Percentiles rank a stretch among this genome's conserved stretches.
Evolutionary conservation across 2,113 vertebrate species (phyloP).

Genomic region (Aegithalos caudatus): DNA sequence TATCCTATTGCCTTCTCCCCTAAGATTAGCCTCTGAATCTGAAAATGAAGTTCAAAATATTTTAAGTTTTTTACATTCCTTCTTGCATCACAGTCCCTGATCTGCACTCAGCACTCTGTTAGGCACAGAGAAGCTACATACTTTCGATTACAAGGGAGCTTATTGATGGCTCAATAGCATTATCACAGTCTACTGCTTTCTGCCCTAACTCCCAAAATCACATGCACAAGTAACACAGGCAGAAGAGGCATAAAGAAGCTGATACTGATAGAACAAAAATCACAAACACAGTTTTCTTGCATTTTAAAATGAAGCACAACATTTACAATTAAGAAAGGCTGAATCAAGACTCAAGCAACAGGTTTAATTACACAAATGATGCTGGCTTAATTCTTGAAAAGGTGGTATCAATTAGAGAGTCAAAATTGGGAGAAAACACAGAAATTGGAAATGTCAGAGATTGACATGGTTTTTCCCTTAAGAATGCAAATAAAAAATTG

Average conservation of each 20-base stretch:
- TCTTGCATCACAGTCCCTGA: accelerated
- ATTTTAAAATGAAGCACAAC: neutral
- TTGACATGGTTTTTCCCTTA: neutral
- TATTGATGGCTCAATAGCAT: neutral
- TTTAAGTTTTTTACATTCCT: neutral
- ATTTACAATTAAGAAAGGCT: neutral
- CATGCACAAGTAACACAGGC: neutral
- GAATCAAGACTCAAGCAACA: neutral
- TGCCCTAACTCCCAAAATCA: neutral
- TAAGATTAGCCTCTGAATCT: neutral
- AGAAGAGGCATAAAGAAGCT: neutral
- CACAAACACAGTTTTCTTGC: neutral
- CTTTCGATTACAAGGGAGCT: neutral
- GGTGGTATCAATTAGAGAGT: neutral
- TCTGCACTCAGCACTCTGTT: neutral
- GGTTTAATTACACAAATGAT: neutral
- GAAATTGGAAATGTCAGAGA: neutral
- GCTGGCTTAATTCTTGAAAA: neutral
- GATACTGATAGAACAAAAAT: neutral
- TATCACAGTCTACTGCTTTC: neutral
- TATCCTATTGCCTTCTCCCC: neutral
- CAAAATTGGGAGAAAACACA: neutral
- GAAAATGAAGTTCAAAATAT: neutral
- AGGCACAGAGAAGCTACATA: neutral
- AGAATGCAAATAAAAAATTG: neutral